Conservation (phyloP, 2,797 vertebrate species). For the Helarctos malayanus region DNA sequence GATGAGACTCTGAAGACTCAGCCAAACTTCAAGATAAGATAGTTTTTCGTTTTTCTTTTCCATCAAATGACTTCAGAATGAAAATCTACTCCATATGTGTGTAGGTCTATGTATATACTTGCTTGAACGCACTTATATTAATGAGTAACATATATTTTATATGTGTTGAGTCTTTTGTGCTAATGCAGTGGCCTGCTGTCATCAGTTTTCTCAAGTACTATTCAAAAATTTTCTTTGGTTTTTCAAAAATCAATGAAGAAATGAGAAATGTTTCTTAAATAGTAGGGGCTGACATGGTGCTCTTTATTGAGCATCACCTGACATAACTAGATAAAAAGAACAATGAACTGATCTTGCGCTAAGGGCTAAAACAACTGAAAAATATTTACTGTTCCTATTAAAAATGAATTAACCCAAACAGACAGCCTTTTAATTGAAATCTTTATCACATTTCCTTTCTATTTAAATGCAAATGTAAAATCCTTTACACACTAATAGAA, state of each 20-base stretch:
- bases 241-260: slow-evolving; percentile 75
- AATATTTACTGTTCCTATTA: slow-evolving; percentile 90
- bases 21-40: background rate
- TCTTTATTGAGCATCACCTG: slow-evolving; percentile 83
- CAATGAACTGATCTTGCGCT: slow-evolving; percentile 73
- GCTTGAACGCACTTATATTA: background rate
- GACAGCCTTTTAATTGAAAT: slow-evolving; percentile 89
- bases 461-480: slow-evolving; percentile 91
- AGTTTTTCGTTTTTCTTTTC: background rate
- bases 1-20: background rate
- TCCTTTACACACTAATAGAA: slow-evolving; percentile 87
- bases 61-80: slow-evolving; percentile 1
- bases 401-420: slow-evolving; percentile 89
- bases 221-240: slow-evolving; percentile 74
- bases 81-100: background rate
- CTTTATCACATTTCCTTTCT: slow-evolving; percentile 88
- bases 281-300: slow-evolving; percentile 51
- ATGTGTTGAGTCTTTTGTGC: background rate
- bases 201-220: slow-evolving; percentile 30
- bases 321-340: slow-evolving; percentile 85
- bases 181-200: background rate
- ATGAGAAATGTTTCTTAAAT: slow-evolving; percentile 76
- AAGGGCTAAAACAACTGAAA: slow-evolving; percentile 84
- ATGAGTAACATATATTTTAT: background rate
- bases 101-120: background rate